Base-by-base conservation (phyloP, 1,140 invertebrate genomes). In the Monochamus saltuarius region DNA sequence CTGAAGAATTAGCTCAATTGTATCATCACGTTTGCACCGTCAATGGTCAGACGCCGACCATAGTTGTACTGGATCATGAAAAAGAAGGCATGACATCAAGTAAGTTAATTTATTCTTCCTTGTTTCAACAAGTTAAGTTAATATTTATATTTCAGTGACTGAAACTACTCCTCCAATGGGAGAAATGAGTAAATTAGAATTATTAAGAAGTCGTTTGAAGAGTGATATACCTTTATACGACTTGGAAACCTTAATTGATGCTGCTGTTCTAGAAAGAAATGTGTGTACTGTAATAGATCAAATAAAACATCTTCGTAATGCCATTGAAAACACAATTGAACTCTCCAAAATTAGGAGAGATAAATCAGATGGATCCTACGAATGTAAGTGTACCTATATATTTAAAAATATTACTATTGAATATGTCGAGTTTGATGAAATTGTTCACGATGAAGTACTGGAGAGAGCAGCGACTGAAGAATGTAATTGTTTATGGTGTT, bases 21-120 rank as follows among this genome's bases (percentile, higher is more conserved):
- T 96, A 96, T 79, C 92, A 97, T 81, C 91, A 97, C 76, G 91
- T 97, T 39, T 95, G 93, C 73, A 90, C 93, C 11, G 91, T 96
- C 13, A 97, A 96, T 77, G 93, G 94, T 19, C 90, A 91, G 68
- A 90, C 89, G 63, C 90, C 94, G n/a, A 90, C 87, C 61, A 79
- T 94, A 17, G 87, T 97, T 16, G 85, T 97, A 70, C 80, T 97
- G 34, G 92, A 97, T 72, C 94, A 97, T 79, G 90, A 91, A 68
- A 90, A 86, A 68, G 69, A 74, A 54, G 73, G 73, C 39, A 68
- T 76, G 66, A 76, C 75, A 4, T 73, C 73, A 62, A 73, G 73
- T 75, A 67, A 66, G 69, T 66, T 42, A 29, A 14, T 43, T 43
- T 43, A 14, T 43, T 14, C 13, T 43, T 8, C 8, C 7, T n/a